These are phyloP conservation scores for Pempheris klunzingeri DNA, from an alignment of 2,797 vertebrate species.

Conservation along the genomic window DNA sequence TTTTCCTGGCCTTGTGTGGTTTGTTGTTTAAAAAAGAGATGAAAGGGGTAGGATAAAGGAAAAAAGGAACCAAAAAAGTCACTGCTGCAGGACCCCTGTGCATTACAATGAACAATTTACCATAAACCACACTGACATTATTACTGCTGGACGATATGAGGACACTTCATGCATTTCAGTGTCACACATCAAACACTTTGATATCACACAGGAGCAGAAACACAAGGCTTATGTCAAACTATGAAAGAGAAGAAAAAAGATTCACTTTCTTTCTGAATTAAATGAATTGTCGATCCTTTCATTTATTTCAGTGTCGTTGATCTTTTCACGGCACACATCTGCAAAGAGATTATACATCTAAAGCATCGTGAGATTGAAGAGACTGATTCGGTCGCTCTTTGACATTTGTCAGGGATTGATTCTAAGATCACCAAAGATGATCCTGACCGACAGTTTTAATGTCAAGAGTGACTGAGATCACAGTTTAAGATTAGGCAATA, in stretches of 20 bases:
- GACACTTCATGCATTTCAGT: conserved; percentile 25
- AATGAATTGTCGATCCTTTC: conserved; percentile 17
- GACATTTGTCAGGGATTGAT: conserved; percentile 38
- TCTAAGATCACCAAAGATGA: conserved; percentile 32
- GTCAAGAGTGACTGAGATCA: neutral
- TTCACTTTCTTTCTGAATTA: conserved; percentile 5
- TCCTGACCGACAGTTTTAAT: conserved; percentile 1
- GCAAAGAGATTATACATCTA: neutral
- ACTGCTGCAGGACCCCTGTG: neutral
- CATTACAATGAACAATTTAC: conserved; percentile 14
- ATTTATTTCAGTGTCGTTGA: neutral
- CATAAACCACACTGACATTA: conserved; percentile 19
- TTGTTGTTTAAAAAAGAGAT: conserved; percentile 13
- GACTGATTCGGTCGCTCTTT: conserved; percentile 17
- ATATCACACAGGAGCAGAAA: conserved; percentile 11
- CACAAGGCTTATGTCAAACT: conserved; percentile 30
- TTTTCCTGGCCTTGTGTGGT: neutral
- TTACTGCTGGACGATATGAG: conserved; percentile 13
- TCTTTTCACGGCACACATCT: conserved; percentile 28
- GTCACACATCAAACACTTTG: conserved; percentile 36
- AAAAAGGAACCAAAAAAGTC: conserved; percentile 4
- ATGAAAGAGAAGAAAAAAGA: conserved; percentile 13
- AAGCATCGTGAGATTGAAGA: conserved; percentile 20
- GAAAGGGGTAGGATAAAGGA: conserved; percentile 7
- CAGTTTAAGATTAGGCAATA: conserved; percentile 14